A percentile compares a stretch with the other conserved stretches of the same genome.
phyloP scores from a whole-genome alignment of 2,888 invertebrate genomes.

The Chloroclysta siterata region DNA sequence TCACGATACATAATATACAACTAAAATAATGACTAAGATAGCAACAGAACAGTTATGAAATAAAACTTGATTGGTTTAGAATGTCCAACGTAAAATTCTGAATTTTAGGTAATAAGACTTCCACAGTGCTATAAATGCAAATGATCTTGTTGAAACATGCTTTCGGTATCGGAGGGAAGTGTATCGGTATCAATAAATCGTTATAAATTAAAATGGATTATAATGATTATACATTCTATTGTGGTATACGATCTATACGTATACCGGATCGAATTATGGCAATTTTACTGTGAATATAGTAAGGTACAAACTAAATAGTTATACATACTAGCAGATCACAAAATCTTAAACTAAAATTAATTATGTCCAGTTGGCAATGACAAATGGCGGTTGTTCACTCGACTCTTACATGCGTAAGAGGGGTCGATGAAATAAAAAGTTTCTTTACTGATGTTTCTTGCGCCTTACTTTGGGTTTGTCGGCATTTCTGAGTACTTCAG shows the following conservation, averaged over 20 bases:
- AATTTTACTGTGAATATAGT: constrained; percentile 75
- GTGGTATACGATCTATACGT: constrained; percentile 57
- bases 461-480: constrained; percentile 84
- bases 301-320: constrained; percentile 74
- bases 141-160: constrained; percentile 51
- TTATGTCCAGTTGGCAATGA: constrained; percentile 82
- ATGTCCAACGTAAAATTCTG: constrained; percentile 56
- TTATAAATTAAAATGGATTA: constrained; percentile 59
- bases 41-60: constrained; percentile 66
- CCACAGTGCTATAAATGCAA: constrained; percentile 65
- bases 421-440: constrained; percentile 69
- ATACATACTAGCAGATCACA: constrained; percentile 82
- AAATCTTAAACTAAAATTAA: constrained; percentile 75
- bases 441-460: constrained; percentile 78
- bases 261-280: constrained; percentile 77
- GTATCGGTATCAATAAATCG: constrained; percentile 48
- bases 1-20: constrained; percentile 80
- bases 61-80: constrained; percentile 64
- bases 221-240: constrained; percentile 52
- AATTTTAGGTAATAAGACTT: constrained; percentile 42
- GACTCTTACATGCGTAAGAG: constrained; percentile 70
- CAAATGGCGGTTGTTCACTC: constrained; percentile 81
- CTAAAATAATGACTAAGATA: constrained; percentile 82
- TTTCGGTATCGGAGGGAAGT: constrained; percentile 66
- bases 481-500: constrained; percentile 91